A percentile compares a stretch with the other conserved stretches of the same genome.
Conservation (phyloP, 2,888 invertebrate genomes). For the Myopa tessellatipennis region DNA sequence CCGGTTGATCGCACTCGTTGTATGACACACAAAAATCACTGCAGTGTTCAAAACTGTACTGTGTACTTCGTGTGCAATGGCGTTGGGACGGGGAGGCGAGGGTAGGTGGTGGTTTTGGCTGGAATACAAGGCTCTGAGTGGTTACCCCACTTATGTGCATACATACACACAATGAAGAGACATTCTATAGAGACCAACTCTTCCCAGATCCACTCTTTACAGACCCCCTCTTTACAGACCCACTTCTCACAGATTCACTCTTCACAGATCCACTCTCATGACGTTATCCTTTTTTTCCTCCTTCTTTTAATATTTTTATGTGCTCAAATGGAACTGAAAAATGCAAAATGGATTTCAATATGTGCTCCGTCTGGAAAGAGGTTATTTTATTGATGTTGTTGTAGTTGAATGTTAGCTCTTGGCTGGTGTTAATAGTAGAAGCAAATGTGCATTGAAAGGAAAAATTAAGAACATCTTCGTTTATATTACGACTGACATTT, state of each 20-base stretch:
- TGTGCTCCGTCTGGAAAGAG: conserved; percentile 40
- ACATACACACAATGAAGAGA: too few species aligned
- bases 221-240: background rate
- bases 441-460: conserved; percentile 21
- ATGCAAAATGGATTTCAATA: conserved; percentile 49
- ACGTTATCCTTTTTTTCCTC: background rate
- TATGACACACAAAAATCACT: background rate
- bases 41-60: background rate
- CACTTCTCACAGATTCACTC: background rate
- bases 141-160: too few species aligned
- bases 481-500: conserved; percentile 35
- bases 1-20: background rate
- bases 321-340: conserved; percentile 54
- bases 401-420: background rate
- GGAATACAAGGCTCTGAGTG: too few species aligned
- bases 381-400: background rate
- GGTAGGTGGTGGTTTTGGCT: too few species aligned
- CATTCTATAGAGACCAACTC: too few species aligned
- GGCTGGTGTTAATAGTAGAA: conserved; percentile 30
- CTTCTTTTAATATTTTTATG: conserved; percentile 54
- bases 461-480: conserved; percentile 36
- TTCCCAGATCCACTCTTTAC: background rate
- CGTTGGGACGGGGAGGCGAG: too few species aligned
- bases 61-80: too few species aligned
- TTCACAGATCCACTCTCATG: too few species aligned